Percentiles rank a stretch among this genome's conserved stretches.
Conservation (phyloP, 2,113 vertebrate species). For the Cyanoramphus novaezelandiae region DNA sequence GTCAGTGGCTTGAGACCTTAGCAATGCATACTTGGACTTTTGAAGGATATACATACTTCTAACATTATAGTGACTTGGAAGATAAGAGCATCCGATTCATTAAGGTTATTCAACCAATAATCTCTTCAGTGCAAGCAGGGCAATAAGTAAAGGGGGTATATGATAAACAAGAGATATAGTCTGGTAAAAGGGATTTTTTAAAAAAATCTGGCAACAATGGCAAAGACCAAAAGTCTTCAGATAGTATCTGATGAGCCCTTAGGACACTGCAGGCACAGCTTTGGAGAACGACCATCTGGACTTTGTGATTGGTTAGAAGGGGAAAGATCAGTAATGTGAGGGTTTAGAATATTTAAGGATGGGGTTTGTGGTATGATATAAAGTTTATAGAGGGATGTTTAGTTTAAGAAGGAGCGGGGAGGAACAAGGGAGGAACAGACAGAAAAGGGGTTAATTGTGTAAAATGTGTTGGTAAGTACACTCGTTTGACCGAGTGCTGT, state of each 20-base stretch:
- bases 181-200: background rate
- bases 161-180: background rate
- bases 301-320: background rate
- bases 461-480: background rate
- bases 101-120: background rate
- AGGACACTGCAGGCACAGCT: background rate
- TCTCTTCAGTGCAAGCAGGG: background rate
- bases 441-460: background rate
- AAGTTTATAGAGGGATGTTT: background rate
- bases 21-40: background rate
- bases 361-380: background rate
- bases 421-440: background rate
- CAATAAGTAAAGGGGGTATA: background rate
- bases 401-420: background rate
- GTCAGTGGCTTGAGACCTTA: background rate
- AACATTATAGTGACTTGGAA: background rate
- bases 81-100: background rate
- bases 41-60: background rate
- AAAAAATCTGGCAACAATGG: background rate
- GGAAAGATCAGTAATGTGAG: background rate
- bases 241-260: background rate
- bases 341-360: background rate
- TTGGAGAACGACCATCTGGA: background rate
- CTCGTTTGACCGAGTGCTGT: background rate
- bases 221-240: background rate